Conservation (phyloP, 2,797 vertebrate genomes). For the Buceros bicornis region DNA sequence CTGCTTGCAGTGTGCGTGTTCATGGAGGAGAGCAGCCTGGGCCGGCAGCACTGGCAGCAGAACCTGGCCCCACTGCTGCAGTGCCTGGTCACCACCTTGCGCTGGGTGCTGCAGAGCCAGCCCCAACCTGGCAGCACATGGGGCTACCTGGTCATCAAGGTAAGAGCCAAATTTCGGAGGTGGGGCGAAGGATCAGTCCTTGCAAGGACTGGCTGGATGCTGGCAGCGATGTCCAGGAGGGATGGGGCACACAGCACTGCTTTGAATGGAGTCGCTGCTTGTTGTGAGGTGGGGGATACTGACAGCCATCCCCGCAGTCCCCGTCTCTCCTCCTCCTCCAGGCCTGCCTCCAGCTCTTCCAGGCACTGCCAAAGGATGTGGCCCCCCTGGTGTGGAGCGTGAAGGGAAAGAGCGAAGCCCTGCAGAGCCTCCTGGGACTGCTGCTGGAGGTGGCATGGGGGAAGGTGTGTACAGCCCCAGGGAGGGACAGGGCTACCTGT, state of each 20-base stretch:
- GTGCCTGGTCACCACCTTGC: constrained; percentile 79
- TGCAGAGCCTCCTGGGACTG: constrained; percentile 84
- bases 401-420: not conserved
- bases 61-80: constrained; percentile 76
- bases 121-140: constrained; percentile 39
- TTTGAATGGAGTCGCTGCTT: not conserved
- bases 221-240: not conserved
- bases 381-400: constrained; percentile 80
- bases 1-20: constrained; percentile 83
- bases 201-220: rapidly evolving
- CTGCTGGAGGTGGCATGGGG: constrained; percentile 83
- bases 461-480: constrained; percentile 73
- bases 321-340: constrained; percentile 26
- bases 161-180: not conserved
- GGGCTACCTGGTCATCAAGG: constrained; percentile 87
- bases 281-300: not conserved
- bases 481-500: not conserved
- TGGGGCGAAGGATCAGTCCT: not conserved
- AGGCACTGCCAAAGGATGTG: constrained; percentile 80
- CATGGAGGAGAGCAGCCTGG: constrained; percentile 85
- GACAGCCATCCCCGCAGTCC: not conserved
- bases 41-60: constrained; percentile 80
- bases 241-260: rapidly evolving
- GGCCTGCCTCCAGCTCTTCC: constrained; percentile 90
- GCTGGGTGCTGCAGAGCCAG: constrained; percentile 75